phyloP scores from a whole-genome alignment of 2,113 vertebrate genomes.

The Galemys pyrenaicus region DNA sequence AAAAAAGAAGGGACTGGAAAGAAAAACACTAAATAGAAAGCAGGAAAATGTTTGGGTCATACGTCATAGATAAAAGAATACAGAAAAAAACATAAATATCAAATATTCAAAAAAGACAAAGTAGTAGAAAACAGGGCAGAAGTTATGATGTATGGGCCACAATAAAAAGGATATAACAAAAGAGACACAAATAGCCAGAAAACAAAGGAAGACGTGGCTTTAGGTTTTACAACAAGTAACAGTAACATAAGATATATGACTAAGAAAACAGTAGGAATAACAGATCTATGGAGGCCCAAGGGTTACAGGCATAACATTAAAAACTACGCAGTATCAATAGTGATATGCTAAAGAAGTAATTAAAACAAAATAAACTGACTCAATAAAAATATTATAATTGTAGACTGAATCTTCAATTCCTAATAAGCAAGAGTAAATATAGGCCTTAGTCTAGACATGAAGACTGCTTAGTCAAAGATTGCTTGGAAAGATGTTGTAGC shows the following conservation, averaged over 20 bases:
- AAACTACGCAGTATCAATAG: background rate
- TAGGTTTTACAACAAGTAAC: background rate
- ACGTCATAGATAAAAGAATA: background rate
- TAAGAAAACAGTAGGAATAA: background rate
- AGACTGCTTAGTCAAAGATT: background rate
- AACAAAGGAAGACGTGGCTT: background rate
- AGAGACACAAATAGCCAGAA: background rate
- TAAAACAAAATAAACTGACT: background rate
- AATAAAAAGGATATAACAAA: background rate
- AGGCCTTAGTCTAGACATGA: background rate
- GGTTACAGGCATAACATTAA: background rate
- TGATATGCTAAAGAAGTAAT: background rate
- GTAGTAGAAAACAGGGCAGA: background rate
- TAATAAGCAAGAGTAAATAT: background rate
- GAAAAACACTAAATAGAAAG: background rate
- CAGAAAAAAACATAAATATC: background rate
- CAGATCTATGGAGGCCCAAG: background rate
- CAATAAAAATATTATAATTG: background rate
- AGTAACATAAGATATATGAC: background rate
- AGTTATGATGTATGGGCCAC: fast-evolving
- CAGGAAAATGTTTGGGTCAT: background rate
- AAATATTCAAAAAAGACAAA: background rate
- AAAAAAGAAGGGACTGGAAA: background rate
- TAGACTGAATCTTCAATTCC: background rate
- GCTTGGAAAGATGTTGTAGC: background rate